These are phyloP conservation scores for Trematocara unimaculatum DNA, from an alignment of 2,113 vertebrate species.

Conservation along the genomic window DNA sequence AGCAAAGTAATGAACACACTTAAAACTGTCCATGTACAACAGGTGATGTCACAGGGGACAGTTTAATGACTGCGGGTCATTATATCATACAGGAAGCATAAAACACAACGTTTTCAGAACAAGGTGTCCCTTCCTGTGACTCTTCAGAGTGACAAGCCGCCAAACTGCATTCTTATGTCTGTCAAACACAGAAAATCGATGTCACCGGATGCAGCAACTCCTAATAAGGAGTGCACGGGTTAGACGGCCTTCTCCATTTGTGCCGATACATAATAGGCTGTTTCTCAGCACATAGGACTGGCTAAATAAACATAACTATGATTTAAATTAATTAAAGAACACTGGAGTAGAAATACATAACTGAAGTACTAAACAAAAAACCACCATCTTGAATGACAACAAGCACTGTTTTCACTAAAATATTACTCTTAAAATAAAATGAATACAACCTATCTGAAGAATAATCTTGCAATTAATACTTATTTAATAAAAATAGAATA, in stretches of 20 bases:
- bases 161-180: conserved; percentile 28
- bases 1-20: not conserved
- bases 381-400: not conserved
- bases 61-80: not conserved
- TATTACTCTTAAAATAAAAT: not conserved
- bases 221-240: not conserved
- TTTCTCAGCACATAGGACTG: not conserved
- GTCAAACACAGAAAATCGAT: not conserved
- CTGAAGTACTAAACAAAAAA: not conserved
- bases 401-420: not conserved
- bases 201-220: not conserved
- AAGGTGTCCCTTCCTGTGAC: not conserved
- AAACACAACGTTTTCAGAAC: not conserved
- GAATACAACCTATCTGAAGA: not conserved
- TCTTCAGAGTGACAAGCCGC: not conserved
- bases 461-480: not conserved
- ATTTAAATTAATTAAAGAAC: not conserved
- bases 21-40: not conserved
- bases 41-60: not conserved
- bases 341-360: not conserved
- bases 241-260: not conserved
- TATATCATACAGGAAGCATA: not conserved
- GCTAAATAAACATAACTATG: not conserved
- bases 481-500: not conserved
- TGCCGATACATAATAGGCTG: not conserved